A percentile compares a stretch with the other conserved stretches of the same genome.
These are phyloP conservation scores for Oophaga sylvatica DNA, from an alignment of 2,797 vertebrate species.

Conservation along the genomic window DNA sequence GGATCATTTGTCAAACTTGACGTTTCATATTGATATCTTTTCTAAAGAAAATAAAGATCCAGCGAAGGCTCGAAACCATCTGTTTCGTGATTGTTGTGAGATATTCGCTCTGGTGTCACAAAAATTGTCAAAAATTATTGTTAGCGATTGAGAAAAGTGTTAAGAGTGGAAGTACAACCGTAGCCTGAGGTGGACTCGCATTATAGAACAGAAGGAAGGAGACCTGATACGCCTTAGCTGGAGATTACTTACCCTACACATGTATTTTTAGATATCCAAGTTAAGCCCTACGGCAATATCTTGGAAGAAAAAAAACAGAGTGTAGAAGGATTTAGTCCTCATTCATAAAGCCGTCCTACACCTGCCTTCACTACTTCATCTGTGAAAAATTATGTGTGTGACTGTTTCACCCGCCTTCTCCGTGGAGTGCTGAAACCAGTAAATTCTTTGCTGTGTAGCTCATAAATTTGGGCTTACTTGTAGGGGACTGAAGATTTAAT, in stretches of 20 bases:
- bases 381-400: constrained; percentile 53
- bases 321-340: constrained; percentile 53
- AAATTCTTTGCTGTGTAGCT: constrained; percentile 46
- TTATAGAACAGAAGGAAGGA: constrained; percentile 39
- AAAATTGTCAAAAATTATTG: constrained; percentile 48
- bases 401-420: constrained; percentile 25
- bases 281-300: constrained; percentile 53
- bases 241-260: constrained; percentile 48
- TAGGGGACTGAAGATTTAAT: constrained; percentile 40
- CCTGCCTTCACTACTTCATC: constrained; percentile 57
- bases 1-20: constrained; percentile 43
- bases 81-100: constrained; percentile 10
- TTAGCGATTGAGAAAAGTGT: constrained; percentile 49
- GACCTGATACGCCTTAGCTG: constrained; percentile 54
- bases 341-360: constrained; percentile 55
- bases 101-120: constrained; percentile 15
- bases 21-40: constrained; percentile 35
- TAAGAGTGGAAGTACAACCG: constrained; percentile 27
- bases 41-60: constrained; percentile 5
- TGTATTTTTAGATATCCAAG: constrained; percentile 56
- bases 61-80: constrained; percentile 32
- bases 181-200: constrained; percentile 43
- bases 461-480: constrained; percentile 50
- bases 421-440: constrained; percentile 42
- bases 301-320: constrained; percentile 40